These are phyloP conservation scores for Onychomys torridus DNA, from an alignment of 2,797 vertebrate species.

Conservation along the genomic window DNA sequence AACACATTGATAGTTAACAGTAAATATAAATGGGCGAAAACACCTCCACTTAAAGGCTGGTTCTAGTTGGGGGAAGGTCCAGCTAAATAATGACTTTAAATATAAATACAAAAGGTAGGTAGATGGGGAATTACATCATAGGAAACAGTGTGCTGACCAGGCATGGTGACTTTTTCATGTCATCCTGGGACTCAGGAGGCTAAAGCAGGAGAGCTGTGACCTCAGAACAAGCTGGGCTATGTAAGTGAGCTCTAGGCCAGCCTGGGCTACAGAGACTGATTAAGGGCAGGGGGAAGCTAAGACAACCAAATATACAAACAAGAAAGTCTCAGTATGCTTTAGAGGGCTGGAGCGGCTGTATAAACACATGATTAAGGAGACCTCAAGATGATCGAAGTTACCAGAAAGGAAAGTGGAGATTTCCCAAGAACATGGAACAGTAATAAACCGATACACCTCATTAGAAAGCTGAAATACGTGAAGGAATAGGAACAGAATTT, in stretches of 20 bases:
- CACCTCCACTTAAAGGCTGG: neutral
- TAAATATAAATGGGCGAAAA: slow-evolving; percentile 21
- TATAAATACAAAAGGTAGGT: neutral
- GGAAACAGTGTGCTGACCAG: neutral
- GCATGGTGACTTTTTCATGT: neutral
- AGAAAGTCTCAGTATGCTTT: neutral
- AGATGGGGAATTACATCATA: too few relatives aligned
- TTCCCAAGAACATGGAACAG: neutral
- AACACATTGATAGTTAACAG: neutral
- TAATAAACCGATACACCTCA: neutral
- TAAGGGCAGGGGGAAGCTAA: neutral
- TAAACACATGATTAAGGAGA: neutral
- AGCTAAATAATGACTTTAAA: neutral
- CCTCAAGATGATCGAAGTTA: neutral
- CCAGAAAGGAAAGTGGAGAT: neutral
- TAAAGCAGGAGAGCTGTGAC: neutral
- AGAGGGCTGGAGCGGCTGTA: neutral
- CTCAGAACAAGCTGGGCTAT: neutral
- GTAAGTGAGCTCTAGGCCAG: neutral
- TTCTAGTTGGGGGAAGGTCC: neutral
- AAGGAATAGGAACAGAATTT: neutral
- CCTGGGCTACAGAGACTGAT: neutral
- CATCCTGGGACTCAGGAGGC: neutral
- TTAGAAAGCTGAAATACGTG: neutral
- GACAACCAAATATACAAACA: neutral